Evolutionary conservation across 92 coral and sea anemone species (phyloP).

Genomic region (Epizoanthus ramosus): DNA sequence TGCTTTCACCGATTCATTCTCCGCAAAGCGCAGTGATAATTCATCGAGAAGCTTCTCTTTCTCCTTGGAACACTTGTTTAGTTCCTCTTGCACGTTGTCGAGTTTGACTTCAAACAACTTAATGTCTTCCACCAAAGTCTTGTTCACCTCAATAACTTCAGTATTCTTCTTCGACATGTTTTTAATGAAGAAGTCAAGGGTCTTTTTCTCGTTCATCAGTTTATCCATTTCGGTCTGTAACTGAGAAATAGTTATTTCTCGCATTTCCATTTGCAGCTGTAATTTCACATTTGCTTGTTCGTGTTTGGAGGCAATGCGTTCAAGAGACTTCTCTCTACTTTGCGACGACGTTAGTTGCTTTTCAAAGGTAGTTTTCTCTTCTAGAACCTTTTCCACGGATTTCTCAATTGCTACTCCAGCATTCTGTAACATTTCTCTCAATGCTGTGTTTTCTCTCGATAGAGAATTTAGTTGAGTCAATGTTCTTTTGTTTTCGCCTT

Average conservation of each 20-base stretch:
- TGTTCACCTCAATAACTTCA: constrained; percentile 74
- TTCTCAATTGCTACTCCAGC: constrained; percentile 47
- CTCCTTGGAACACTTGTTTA: constrained; percentile 72
- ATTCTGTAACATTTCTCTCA: constrained; percentile 49
- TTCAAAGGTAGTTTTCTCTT: constrained; percentile 52
- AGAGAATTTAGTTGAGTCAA: constrained; percentile 33
- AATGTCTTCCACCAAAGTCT: constrained; percentile 70
- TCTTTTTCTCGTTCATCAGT: constrained; percentile 58
- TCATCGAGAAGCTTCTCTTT: constrained; percentile 79
- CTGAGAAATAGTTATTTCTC: constrained; percentile 49
- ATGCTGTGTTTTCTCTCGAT: constrained; percentile 52
- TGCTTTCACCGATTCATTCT: constrained; percentile 71
- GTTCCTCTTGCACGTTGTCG: constrained; percentile 63
- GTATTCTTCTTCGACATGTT: constrained; percentile 62
- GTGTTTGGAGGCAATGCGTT: constrained; percentile 29
- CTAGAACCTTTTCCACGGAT: constrained; percentile 54
- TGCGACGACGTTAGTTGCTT: constrained; percentile 40
- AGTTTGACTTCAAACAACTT: constrained; percentile 72
- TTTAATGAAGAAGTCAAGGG: constrained; percentile 57
- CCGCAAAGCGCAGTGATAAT: constrained; percentile 68
- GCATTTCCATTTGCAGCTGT: constrained; percentile 51
- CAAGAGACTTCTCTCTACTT: constrained; percentile 53
- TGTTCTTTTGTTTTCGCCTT: constrained; percentile 55
- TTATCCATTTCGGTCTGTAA: constrained; percentile 47
- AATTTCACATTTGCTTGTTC: constrained; percentile 48